Base-by-base conservation (phyloP, 2,113 vertebrate genomes). In the Cyanoramphus novaezelandiae region DNA sequence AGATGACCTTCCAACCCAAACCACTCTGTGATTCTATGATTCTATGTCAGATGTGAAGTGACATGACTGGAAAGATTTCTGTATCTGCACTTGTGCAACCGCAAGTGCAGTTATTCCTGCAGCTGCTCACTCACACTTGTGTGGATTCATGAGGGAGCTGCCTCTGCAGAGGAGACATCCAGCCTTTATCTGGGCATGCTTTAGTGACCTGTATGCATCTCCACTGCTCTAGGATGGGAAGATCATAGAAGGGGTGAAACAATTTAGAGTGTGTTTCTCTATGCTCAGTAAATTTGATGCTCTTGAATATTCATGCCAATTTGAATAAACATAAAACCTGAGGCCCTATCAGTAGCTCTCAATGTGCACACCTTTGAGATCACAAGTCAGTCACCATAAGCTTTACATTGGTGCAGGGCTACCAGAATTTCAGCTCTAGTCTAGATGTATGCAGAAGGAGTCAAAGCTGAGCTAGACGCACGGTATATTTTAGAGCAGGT, bases 321-420 rank as follows among this genome's bases (percentile, higher is more conserved):
- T 81, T 81, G 55, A 95, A 86, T 92, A 92, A 93, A 80, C 59
- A 77, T 64, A 46, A 82, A 84, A 89, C 76, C 12, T 49, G 71
- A 88, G 31, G n/a, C 67, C 12, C 0, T 82, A 77, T 82, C 91
- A 72, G 70, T 65, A n/a, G 12, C 7, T 82, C 74, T 55, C 59
- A 59, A 24, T 4, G 39, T 44, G 55, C 74, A 78, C 41, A 49
- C 41, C 63, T 88, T 71, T 53, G 63, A 43, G 71, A 82, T 80
- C 53, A 63, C 17, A 27, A 74, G 47, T 74, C 59, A 77, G 44
- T 31, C 31, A 74, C 62, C 50, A 11, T 18, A 3, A 9, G 11
- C 20, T 91, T 65, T 71, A 15, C 59, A 52, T 0, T 59, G 21
- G 2, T 49, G 19, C 3, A 14, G 31, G 21, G 46, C 17, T 62